Conservation (phyloP, 2,797 vertebrate species). For the Onychomys torridus region DNA sequence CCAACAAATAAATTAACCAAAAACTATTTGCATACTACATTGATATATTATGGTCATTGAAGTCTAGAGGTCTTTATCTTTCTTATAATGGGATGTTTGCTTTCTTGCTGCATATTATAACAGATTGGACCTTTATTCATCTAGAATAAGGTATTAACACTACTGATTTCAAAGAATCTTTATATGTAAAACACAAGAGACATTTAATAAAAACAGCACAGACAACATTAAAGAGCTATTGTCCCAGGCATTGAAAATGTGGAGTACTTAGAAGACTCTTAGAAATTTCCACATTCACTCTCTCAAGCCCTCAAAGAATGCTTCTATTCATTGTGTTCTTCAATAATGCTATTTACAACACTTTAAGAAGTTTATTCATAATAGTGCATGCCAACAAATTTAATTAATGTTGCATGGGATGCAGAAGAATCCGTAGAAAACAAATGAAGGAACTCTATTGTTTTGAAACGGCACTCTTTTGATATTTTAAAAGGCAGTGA, state of each 20-base stretch:
- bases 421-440: constrained; percentile 71
- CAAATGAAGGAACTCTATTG: constrained; percentile 66
- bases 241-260: constrained; percentile 55
- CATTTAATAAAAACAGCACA: constrained; percentile 53
- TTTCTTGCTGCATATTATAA: not conserved
- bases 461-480: constrained; percentile 71
- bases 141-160: constrained; percentile 26
- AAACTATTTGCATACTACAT: not conserved
- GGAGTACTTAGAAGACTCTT: constrained; percentile 59
- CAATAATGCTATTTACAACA: constrained; percentile 59
- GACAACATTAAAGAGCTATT: constrained; percentile 46
- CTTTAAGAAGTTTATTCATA: constrained; percentile 74
- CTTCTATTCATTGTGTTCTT: constrained; percentile 69
- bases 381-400: constrained; percentile 55
- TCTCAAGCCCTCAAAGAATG: constrained; percentile 58
- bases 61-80: not conserved
- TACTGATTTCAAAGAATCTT: constrained; percentile 45
- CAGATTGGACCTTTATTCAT: not conserved
- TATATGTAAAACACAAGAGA: constrained; percentile 27
- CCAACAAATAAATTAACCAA: not conserved
- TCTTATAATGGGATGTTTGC: not conserved
- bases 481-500: constrained; percentile 55
- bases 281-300: constrained; percentile 54
- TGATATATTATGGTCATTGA: not conserved
- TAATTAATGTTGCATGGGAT: constrained; percentile 73